Evolutionary conservation across 2,888 invertebrate species (phyloP).

Genomic region (Cremastinae sp.): DNA sequence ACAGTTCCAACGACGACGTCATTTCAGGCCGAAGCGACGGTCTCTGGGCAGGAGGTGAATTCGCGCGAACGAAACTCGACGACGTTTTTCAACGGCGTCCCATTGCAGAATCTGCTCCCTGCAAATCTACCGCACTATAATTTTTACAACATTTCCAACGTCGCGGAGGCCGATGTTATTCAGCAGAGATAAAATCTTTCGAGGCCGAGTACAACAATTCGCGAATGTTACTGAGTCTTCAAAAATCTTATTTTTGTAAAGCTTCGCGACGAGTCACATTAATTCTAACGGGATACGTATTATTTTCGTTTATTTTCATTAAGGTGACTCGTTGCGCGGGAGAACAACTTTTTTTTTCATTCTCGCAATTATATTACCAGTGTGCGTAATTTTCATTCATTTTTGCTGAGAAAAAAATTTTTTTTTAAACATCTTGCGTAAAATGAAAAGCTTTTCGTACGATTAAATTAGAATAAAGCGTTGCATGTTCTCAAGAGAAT

Average conservation of each 20-base stretch:
- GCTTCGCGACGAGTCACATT: slow-evolving; percentile 9
- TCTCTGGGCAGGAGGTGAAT: slow-evolving; percentile 62
- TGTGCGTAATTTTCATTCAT: no score
- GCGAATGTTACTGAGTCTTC: background rate
- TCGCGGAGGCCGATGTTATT: slow-evolving; percentile 73
- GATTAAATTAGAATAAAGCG: background rate
- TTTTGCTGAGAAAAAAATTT: no score
- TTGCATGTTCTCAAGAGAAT: background rate
- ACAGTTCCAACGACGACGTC: slow-evolving; percentile 69
- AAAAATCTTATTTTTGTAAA: slow-evolving; percentile 57
- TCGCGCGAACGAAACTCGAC: slow-evolving; percentile 74
- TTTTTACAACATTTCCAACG: slow-evolving; percentile 77
- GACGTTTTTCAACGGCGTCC: slow-evolving; percentile 73
- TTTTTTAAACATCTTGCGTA: no score
- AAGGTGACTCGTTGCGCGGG: no score
- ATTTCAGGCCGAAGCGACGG: slow-evolving; percentile 70
- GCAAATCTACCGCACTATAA: slow-evolving; percentile 76
- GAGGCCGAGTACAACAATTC: background rate
- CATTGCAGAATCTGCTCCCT: slow-evolving; percentile 75
- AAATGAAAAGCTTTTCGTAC: background rate
- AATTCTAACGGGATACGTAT: background rate
- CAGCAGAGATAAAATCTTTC: slow-evolving; percentile 70
- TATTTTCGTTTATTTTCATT: background rate
- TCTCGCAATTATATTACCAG: no score
- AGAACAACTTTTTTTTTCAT: no score